Base-by-base conservation (phyloP, 2,888 invertebrate species). In the Erpobdella octoculata region DNA sequence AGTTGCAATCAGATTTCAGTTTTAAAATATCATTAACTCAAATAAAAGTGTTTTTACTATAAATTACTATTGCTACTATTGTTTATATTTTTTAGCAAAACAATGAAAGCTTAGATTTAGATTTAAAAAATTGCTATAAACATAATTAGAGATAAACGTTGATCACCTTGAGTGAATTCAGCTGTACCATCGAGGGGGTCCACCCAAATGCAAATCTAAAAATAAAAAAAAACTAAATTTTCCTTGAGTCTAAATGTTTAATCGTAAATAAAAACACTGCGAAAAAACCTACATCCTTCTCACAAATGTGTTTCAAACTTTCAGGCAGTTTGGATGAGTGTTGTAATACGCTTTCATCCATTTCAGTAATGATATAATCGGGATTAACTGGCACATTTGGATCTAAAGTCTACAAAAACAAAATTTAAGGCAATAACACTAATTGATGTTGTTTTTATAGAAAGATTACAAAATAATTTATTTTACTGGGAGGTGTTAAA, bases 101-200 rank as follows among this genome's bases (percentile, higher is more conserved):
- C n/a, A n/a, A n/a, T n/a, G n/a, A n/a, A n/a, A n/a, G n/a, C n/a
- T n/a, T n/a, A n/a, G n/a, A n/a, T n/a, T n/a, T n/a, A n/a, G n/a
- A n/a, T n/a, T n/a, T n/a, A n/a, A n/a, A n/a, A n/a, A n/a, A n/a
- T n/a, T n/a, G n/a, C n/a, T n/a, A n/a, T n/a, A n/a, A n/a, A n/a
- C n/a, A n/a, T n/a, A n/a, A n/a, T n/a, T n/a, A n/a, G n/a, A n/a
- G n/a, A n/a, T n/a, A 41, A 21, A n/a, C n/a, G 18, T 58, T 35
- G 15, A 18, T 65, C 76, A 81, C 81, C 83, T 81, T 95, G 91
- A n/a, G 96, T 92, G 79, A 93, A 98, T 84, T 99, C 98, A 6
- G 91, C 89, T 31, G 98, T 99, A 46, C 98, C 98, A 87, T 99
- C 98, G 8, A 99, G 85, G 0, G 98, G 98, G 85, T 99, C 98